A percentile compares a stretch with the other conserved stretches of the same genome.
Evolutionary conservation across 2,888 invertebrate genomes (phyloP).

Genomic region (Amphipoea oculea): DNA sequence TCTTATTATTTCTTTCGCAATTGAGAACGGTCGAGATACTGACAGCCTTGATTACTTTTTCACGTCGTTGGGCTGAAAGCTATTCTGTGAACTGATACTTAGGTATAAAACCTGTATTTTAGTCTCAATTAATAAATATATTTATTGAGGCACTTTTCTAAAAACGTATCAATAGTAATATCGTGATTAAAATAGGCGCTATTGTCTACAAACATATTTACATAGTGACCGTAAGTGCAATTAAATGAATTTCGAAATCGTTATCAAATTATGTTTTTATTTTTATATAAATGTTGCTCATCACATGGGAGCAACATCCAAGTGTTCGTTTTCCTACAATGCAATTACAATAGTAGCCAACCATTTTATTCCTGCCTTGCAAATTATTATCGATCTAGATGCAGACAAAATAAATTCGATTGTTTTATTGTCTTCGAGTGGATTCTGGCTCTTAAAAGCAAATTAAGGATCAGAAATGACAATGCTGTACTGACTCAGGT

Average conservation of each 20-base stretch:
- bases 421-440: too few relatives aligned
- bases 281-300: not conserved
- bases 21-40: constrained; percentile 1
- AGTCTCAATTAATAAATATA: not conserved
- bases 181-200: not conserved
- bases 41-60: constrained; percentile 19
- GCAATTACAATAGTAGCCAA: too few relatives aligned
- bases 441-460: too few relatives aligned
- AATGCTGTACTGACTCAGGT: too few relatives aligned
- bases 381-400: too few relatives aligned
- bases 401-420: too few relatives aligned
- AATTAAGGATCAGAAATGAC: too few relatives aligned
- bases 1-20: constrained; percentile 9
- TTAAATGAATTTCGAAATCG: not conserved
- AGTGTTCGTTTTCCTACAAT: too few relatives aligned
- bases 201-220: not conserved
- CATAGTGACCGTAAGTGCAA: not conserved
- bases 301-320: not conserved
- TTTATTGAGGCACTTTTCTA: not conserved
- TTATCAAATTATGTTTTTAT: not conserved
- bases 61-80: not conserved
- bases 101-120: not conserved
- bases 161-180: not conserved
- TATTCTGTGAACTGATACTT: not conserved
- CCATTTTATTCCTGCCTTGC: too few relatives aligned